These are phyloP conservation scores for Sebastes flavidus DNA, from an alignment of 2,797 vertebrate genomes.

Conservation along the genomic window DNA sequence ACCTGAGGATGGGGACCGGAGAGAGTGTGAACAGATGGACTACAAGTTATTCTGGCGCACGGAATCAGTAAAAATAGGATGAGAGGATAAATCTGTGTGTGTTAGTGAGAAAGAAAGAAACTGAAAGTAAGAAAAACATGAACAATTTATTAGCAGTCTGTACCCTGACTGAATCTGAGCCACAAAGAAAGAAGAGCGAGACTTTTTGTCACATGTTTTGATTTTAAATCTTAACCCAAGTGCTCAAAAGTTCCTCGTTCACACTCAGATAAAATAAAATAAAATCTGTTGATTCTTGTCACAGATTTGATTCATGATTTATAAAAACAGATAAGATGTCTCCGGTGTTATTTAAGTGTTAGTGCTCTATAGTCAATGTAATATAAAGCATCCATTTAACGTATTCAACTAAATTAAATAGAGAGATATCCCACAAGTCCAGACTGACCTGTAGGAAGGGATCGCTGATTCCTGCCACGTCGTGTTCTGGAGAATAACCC, in stretches of 20 bases:
- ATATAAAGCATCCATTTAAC: not conserved
- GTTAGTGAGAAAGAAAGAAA: not conserved
- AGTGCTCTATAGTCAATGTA: not conserved
- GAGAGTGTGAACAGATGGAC: not conserved
- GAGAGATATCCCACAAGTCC: not conserved
- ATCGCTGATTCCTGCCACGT: slow-evolving; percentile 90
- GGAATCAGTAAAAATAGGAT: not conserved
- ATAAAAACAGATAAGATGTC: not conserved
- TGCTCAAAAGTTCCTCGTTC: not conserved
- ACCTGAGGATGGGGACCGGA: slow-evolving; percentile 76
- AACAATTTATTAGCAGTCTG: not conserved
- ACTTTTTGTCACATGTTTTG: not conserved
- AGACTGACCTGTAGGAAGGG: slow-evolving; percentile 90
- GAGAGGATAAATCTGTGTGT: not conserved
- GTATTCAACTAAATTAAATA: not conserved
- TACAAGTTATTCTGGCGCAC: not conserved
- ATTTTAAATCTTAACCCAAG: not conserved
- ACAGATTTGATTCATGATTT: not conserved
- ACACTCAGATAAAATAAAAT: not conserved
- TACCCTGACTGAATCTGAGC: not conserved
- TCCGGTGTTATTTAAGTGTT: not conserved
- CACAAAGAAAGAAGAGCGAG: not conserved
- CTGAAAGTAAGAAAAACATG: not conserved
- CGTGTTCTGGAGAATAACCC: slow-evolving; percentile 89
- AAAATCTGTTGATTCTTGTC: not conserved